Conservation (phyloP, 2,113 vertebrate genomes). For the Henicopernis longicauda region DNA sequence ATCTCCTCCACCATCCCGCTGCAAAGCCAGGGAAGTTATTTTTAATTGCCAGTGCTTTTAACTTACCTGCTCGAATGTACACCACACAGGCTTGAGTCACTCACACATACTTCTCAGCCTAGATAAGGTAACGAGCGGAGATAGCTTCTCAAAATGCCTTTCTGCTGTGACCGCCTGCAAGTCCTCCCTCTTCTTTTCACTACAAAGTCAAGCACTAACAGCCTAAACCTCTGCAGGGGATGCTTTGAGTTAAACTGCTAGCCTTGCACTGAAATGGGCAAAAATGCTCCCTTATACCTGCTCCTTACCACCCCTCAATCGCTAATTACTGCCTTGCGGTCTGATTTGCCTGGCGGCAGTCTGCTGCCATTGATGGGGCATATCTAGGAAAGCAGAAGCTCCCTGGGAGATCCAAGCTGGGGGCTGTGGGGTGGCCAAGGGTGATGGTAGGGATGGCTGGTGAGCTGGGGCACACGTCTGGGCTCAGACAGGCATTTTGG, state of each 20-base stretch:
- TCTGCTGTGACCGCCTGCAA: background rate
- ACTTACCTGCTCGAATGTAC: background rate
- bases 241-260: constrained; percentile 47
- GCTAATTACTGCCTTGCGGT: background rate
- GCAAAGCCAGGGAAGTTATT: background rate
- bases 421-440: rapidly evolving
- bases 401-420: rapidly evolving
- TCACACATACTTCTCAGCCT: background rate
- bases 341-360: background rate
- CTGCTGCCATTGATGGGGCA: background rate
- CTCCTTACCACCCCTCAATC: background rate
- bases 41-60: background rate
- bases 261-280: constrained; percentile 1
- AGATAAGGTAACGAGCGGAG: background rate
- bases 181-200: constrained; percentile 18
- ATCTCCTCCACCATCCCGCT: background rate
- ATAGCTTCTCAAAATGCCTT: background rate
- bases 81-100: background rate
- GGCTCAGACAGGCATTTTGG: background rate
- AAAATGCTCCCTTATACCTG: background rate
- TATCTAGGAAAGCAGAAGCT: background rate
- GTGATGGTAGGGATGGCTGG: background rate
- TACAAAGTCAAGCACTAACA: constrained; percentile 31
- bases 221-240: constrained; percentile 35
- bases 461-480: rapidly evolving